phyloP scores from a whole-genome alignment of 2,888 invertebrate species.

The Hydropsyche betteni region DNA sequence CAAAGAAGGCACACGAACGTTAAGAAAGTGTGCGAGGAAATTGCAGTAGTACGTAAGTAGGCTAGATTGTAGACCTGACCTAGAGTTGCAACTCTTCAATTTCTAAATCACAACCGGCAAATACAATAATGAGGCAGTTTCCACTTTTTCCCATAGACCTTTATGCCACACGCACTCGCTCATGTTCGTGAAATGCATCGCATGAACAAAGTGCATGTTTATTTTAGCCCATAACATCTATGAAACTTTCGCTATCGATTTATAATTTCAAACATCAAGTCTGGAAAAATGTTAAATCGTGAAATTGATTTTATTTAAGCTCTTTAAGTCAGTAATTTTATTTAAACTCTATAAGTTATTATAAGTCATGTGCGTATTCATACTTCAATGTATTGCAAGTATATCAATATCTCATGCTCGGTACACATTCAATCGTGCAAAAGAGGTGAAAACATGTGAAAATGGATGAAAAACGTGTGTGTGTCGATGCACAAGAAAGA shows the following conservation, averaged over 20 bases:
- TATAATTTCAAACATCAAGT: too few relatives aligned
- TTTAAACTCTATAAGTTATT: too few relatives aligned
- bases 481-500: constrained; percentile 20
- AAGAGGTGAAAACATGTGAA: constrained; percentile 39
- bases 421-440: background rate
- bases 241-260: too few relatives aligned
- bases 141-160: constrained; percentile 3
- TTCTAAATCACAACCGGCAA: constrained; percentile 33
- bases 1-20: too few relatives aligned
- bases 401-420: background rate
- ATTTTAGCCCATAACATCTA: too few relatives aligned
- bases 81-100: constrained; percentile 27
- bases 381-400: background rate
- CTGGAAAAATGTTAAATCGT: too few relatives aligned
- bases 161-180: background rate
- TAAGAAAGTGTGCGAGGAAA: constrained; percentile 10
- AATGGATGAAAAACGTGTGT: constrained; percentile 37
- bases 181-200: too few relatives aligned
- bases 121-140: background rate
- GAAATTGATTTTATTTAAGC: too few relatives aligned
- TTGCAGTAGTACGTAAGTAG: constrained; percentile 36
- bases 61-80: constrained; percentile 30
- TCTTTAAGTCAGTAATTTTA: too few relatives aligned
- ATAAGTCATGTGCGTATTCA: background rate
- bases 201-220: too few relatives aligned